Evolutionary conservation across 2,888 invertebrate species (phyloP).

Genomic region (Caradrina kadenii): DNA sequence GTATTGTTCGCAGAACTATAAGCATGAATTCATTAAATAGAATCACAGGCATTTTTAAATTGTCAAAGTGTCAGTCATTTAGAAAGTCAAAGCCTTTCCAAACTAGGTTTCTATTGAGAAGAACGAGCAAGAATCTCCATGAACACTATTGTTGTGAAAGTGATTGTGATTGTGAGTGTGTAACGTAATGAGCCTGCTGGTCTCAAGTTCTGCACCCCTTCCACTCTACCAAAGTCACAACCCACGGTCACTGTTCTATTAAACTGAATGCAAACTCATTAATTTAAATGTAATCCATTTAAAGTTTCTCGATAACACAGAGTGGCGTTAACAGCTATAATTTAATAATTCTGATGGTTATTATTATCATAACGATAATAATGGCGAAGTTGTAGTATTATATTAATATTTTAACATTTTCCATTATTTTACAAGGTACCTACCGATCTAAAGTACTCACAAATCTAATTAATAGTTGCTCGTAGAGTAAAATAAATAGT

Average conservation of each 20-base stretch:
- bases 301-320: constrained; percentile 53
- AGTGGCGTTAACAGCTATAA: constrained; percentile 52
- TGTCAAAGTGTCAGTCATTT: no score
- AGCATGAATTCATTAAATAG: no score
- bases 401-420: constrained; percentile 2
- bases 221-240: constrained; percentile 7
- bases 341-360: constrained; percentile 53
- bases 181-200: neutral
- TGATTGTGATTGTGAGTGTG: neutral
- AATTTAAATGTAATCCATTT: constrained; percentile 59
- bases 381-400: neutral
- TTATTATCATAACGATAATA: constrained; percentile 32
- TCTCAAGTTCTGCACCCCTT: neutral
- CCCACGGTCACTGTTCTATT: constrained; percentile 21
- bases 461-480: no score
- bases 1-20: no score
- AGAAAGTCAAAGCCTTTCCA: no score
- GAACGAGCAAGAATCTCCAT: no score
- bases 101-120: no score
- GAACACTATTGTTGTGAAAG: no score
- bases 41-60: no score
- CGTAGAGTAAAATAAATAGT: no score
- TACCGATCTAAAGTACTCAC: neutral
- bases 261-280: constrained; percentile 58
- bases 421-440: neutral